These are phyloP conservation scores for Lepisosteus oculatus DNA, from an alignment of 2,113 vertebrate species.

Conservation along the genomic window DNA sequence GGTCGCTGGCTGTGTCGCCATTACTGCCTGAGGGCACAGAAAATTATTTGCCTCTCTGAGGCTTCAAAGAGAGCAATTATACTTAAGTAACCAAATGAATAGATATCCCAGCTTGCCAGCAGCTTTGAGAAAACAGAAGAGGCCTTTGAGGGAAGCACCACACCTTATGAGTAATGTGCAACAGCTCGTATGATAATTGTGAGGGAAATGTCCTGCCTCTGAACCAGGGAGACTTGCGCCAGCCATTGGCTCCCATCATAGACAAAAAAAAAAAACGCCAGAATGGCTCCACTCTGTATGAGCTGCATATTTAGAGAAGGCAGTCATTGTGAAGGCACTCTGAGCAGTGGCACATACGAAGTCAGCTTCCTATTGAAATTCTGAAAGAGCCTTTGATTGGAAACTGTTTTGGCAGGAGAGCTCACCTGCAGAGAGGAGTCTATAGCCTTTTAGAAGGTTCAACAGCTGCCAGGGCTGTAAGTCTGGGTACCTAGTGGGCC, in stretches of 20 bases:
- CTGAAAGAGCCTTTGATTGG: slow-evolving; percentile 80
- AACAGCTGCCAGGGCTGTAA: slow-evolving; percentile 82
- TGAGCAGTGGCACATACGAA: slow-evolving; percentile 57
- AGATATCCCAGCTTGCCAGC: slow-evolving; percentile 49
- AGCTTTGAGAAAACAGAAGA: slow-evolving; percentile 52
- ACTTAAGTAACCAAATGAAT: slow-evolving; percentile 57
- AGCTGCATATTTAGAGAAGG: slow-evolving; percentile 68
- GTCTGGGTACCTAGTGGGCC: slow-evolving; percentile 75
- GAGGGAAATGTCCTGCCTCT: slow-evolving; percentile 30
- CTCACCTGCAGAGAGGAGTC: slow-evolving; percentile 78
- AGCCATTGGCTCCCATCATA: slow-evolving; percentile 46
- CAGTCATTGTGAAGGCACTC: slow-evolving; percentile 69
- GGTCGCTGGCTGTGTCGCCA: slow-evolving; percentile 58
- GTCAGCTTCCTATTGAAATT: slow-evolving; percentile 73
- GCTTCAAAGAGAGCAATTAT: slow-evolving; percentile 70
- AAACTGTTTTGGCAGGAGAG: slow-evolving; percentile 73
- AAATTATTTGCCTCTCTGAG: slow-evolving; percentile 60
- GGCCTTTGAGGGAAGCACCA: slow-evolving; percentile 64
- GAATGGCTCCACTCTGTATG: slow-evolving; percentile 70
- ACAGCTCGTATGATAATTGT: slow-evolving; percentile 54
- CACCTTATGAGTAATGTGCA: slow-evolving; percentile 64
- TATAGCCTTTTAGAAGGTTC: slow-evolving; percentile 69
- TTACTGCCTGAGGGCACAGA: slow-evolving; percentile 50
- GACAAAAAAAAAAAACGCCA: slow-evolving; percentile 51
- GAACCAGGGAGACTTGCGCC: slow-evolving; percentile 22